Percentiles rank a stretch among this genome's conserved stretches.
These are phyloP conservation scores for Bellardia bayeri DNA, from an alignment of 2,888 invertebrate genomes.

Conservation along the genomic window DNA sequence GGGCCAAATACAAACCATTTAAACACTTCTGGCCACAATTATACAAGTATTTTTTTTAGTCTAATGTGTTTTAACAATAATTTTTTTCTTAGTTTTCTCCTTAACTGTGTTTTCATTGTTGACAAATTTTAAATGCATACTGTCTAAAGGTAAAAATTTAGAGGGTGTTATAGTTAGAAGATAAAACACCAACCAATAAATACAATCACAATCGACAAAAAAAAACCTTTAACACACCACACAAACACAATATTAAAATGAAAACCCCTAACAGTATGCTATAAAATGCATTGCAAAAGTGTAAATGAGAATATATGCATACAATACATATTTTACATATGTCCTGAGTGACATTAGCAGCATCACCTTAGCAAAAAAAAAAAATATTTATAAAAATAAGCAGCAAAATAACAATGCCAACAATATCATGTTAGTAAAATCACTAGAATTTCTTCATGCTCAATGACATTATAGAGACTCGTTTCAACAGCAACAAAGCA, in stretches of 20 bases:
- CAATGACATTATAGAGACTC: slow-evolving; percentile 30
- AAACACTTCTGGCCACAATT: too few species aligned
- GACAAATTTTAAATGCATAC: background rate
- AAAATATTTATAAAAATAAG: background rate
- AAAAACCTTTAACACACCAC: slow-evolving; percentile 11
- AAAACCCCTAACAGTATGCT: slow-evolving; percentile 13
- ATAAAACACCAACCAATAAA: background rate
- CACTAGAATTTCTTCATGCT: slow-evolving; percentile 10
- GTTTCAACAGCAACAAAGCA: slow-evolving; percentile 32
- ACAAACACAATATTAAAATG: slow-evolving; percentile 11
- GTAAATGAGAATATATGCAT: slow-evolving; percentile 27
- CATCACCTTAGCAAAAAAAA: slow-evolving; percentile 33
- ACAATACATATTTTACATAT: slow-evolving; percentile 48
- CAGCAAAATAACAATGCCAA: slow-evolving; percentile 20
- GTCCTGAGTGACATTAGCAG: slow-evolving; percentile 63
- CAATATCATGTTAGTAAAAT: slow-evolving; percentile 32
- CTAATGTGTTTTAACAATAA: background rate
- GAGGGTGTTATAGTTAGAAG: background rate
- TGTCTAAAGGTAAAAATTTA: background rate
- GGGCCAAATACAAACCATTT: too few species aligned
- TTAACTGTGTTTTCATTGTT: background rate
- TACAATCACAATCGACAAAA: background rate
- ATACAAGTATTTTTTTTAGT: too few species aligned
- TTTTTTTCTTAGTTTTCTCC: background rate
- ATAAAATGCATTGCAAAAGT: slow-evolving; percentile 16